phyloP scores from a whole-genome alignment of 2,797 vertebrate species.

The Myotis findleyi region DNA sequence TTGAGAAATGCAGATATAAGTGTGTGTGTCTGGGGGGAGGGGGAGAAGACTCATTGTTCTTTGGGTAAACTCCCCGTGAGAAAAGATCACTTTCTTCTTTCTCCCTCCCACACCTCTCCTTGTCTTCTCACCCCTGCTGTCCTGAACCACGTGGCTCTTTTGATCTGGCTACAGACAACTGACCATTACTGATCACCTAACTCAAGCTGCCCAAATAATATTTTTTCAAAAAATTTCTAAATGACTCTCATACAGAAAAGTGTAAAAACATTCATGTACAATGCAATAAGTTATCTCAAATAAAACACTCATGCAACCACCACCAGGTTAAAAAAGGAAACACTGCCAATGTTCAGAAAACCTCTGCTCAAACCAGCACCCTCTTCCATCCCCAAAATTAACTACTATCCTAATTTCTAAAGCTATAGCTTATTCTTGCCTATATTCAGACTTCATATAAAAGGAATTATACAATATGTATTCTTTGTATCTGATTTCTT shows the following conservation, averaged over 20 bases:
- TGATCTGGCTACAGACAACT: background rate
- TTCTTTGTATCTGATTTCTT: background rate
- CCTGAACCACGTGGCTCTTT: background rate
- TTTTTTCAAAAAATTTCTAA: background rate
- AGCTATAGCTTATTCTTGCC: background rate
- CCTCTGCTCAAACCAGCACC: background rate
- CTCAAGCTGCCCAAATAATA: background rate
- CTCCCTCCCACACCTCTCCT: too few relatives aligned
- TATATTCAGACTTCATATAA: background rate
- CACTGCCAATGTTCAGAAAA: background rate
- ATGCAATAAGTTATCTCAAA: background rate
- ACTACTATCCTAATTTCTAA: background rate
- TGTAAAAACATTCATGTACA: background rate
- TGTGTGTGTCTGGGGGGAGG: background rate
- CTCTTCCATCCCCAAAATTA: too few relatives aligned
- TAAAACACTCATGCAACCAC: background rate
- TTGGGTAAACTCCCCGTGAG: background rate
- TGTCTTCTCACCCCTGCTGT: background rate
- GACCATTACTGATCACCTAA: background rate
- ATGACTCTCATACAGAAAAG: background rate
- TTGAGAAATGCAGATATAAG: background rate
- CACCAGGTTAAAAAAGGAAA: background rate
- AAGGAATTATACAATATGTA: background rate
- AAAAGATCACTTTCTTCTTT: background rate
- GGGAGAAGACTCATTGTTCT: background rate